These are phyloP conservation scores for Typhlichthys subterraneus DNA, from an alignment of 2,797 vertebrate species.

Conservation along the genomic window DNA sequence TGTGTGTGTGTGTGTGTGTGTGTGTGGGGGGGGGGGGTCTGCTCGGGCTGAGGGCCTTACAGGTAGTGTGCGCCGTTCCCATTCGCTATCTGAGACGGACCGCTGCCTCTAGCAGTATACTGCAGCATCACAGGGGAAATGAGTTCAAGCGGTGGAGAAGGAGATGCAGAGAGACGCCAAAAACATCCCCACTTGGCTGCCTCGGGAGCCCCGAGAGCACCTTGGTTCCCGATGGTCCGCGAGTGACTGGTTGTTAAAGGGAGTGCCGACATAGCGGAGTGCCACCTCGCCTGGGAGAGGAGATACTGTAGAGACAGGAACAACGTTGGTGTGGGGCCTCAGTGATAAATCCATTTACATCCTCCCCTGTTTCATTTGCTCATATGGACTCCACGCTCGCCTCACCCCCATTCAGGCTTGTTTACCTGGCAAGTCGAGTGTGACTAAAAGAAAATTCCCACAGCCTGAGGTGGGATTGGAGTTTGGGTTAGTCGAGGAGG, in stretches of 20 bases:
- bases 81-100: conserved; percentile 50
- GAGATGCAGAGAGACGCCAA: background rate
- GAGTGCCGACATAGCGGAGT: conserved; percentile 70
- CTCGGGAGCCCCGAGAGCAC: conserved; percentile 45
- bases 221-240: conserved; percentile 64
- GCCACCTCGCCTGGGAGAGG: conserved; percentile 48
- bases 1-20: conserved; percentile 43
- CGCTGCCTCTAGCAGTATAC: conserved; percentile 51
- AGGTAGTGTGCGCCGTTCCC: conserved; percentile 70
- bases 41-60: conserved; percentile 25
- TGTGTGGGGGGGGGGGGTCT: conserved; percentile 38
- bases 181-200: conserved; percentile 38
- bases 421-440: conserved; percentile 92
- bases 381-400: conserved; percentile 70
- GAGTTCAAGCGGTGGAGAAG: too few species aligned
- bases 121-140: too few species aligned
- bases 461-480: conserved; percentile 79
- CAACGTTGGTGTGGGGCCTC: conserved; percentile 31
- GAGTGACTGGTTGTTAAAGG: conserved; percentile 76
- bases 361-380: conserved; percentile 80
- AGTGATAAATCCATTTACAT: conserved; percentile 84
- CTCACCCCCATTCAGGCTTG: conserved; percentile 78
- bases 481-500: conserved; percentile 30
- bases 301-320: conserved; percentile 8
- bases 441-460: conserved; percentile 91